Conservation (phyloP, 2,113 vertebrate genomes). For the Perognathus longimembris region DNA sequence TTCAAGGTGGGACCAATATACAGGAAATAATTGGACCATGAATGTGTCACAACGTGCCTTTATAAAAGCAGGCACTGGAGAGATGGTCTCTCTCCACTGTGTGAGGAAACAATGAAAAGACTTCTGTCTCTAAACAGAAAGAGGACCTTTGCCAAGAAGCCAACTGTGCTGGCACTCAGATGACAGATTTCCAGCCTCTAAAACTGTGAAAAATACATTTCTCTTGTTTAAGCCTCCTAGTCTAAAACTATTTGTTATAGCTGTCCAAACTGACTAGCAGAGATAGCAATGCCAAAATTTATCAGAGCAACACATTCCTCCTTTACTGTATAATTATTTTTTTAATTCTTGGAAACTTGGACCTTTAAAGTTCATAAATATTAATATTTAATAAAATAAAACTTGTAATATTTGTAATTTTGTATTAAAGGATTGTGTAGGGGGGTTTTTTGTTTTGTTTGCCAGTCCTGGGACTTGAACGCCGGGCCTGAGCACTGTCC, state of each 20-base stretch:
- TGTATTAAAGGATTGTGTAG: background rate
- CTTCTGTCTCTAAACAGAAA: background rate
- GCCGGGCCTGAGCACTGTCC: no score
- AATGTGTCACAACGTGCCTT: background rate
- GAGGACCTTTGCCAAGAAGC: background rate
- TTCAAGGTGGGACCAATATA: background rate
- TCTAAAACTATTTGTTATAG: background rate
- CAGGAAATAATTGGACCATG: background rate
- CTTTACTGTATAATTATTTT: background rate
- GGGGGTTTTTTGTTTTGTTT: no score
- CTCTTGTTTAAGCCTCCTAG: background rate
- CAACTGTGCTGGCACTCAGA: background rate
- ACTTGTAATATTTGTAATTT: background rate
- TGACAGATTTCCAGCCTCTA: background rate
- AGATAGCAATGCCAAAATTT: background rate
- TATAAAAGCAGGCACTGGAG: no score
- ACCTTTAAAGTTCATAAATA: background rate
- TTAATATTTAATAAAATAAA: constrained; percentile 53
- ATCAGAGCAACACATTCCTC: background rate
- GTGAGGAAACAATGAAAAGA: background rate
- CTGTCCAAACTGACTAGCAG: background rate
- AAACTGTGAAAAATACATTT: background rate
- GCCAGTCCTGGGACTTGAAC: no score
- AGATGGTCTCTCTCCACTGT: background rate
- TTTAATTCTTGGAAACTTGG: background rate